Base-by-base conservation (phyloP, 2,113 vertebrate species). In the Nothoprocta pentlandii region DNA sequence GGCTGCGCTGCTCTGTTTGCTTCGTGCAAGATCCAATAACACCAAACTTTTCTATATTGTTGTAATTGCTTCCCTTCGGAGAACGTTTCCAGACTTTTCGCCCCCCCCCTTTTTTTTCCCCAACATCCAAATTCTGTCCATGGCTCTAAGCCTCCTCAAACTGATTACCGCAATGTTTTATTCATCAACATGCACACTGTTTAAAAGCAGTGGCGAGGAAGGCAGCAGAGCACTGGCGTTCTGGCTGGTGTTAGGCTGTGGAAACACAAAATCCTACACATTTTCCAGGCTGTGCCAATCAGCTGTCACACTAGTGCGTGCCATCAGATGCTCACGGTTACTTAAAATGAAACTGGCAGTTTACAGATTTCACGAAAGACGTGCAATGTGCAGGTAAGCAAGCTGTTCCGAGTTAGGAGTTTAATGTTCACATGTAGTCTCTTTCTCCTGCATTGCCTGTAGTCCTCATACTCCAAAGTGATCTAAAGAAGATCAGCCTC, bases 31-130 rank as follows among this genome's bases (percentile, higher is more conserved):
- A 15, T 30, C 87, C 91, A 61, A 0, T 16, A 84, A 47, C 53
- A 63, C 81, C 54, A 15, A 49, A 77, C 59, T 64, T 87, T 67
- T 56, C 17, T 63, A 13, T 61, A 10, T 56, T 71, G 19, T 84
- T 89, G 67, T 86, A 84, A 90, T 85, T 94, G 64, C 47, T 92
- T 86, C 82, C 85, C 66, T 16, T 10, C 58, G 71, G 68, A 92
- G 44, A 93, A 62, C 28, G 16, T 81, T 85, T n/a, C 44, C 54
- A 69, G 46, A 47, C 13, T 75, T 67, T 85, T 49, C 9, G 7
- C 15, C 42, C 42, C 15, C 42, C 42, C 15, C 47, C 47, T 49
- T 49, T 49, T 49, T 49, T 49, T 49, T 49, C 11, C 11, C 80
- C 70, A 53, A 47, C 73, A 82, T 41, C 16, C 54, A 21, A 47